Evolutionary conservation across 2,888 invertebrate genomes (phyloP), one percentile per base, ranked within the genome.

Genomic region (Phyto melanocephala): DNA sequence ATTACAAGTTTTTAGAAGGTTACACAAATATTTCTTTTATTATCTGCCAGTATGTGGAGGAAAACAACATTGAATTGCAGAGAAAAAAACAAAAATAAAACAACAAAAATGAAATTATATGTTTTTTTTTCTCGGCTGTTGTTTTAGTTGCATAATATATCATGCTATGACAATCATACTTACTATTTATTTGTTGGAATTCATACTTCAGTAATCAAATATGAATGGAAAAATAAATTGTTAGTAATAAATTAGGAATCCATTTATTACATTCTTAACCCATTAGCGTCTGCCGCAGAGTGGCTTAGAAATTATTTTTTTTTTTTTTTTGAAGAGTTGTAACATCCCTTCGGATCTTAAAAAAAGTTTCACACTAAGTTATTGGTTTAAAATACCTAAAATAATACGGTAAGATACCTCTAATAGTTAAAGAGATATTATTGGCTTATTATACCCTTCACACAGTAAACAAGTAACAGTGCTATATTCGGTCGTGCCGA

Each of bases 1-100:
- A 54, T 52, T 70, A 74, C 72, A 83, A 70, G 54, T 52, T 81
- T 70, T 15, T 78, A 60, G 74, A 83, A 80, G 77, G 80, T 80
- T 77, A 63, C 56, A 60, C 67, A 70, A 83, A 80, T 74, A 67
- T 72, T 68, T 71, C 70, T 75, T 50, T 76, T 76, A 67, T 76
- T 67, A 62, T 72, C 62, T 28, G n/a, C 10, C 10, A 72, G 37
- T 72, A 52, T 62, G 62, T 72, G 52, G 40, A 35, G 15, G 10
- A 24, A 50, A 50, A 40, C 24, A 28, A 13, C 42, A 42, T 13
- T 5, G 42, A 24, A 15, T 58, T 58, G 11, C 20, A 10, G 20
- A 17, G 11, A 20, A 47, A 20, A 45, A 7, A 10, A 6, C 13
- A 3, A 35, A 22, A 33, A 42, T 22, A 17, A 17, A 10, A 35